A percentile compares a stretch with the other conserved stretches of the same genome.
Evolutionary conservation across 2,113 vertebrate genomes (phyloP).

Genomic region (Diphyllodes magnificus): DNA sequence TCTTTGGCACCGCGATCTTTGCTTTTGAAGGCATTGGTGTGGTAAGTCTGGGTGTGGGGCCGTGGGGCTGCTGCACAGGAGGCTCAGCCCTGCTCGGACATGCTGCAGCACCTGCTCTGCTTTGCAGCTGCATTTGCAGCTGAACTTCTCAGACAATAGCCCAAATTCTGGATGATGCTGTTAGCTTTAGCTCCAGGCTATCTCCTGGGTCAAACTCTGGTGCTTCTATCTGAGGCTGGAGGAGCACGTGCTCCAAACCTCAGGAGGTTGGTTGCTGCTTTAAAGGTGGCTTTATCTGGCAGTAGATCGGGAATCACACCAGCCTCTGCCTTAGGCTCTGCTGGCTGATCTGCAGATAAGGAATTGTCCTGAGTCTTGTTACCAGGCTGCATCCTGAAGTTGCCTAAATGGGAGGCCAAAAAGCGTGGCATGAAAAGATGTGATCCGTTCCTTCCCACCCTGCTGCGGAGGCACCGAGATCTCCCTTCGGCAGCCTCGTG

Average conservation of each 20-base stretch:
- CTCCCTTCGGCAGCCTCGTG: fast-evolving
- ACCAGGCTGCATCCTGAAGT: neutral
- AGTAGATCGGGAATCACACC: neutral
- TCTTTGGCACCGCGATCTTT: conserved; percentile 96
- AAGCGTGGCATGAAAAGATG: neutral
- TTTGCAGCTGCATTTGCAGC: neutral
- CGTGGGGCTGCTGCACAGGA: neutral
- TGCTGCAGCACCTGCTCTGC: neutral
- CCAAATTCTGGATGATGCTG: neutral
- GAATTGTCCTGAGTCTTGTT: neutral
- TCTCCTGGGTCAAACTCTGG: neutral
- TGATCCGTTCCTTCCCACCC: neutral
- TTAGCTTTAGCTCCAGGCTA: neutral
- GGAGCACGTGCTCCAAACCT: neutral
- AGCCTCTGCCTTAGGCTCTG: neutral
- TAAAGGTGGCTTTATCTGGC: neutral
- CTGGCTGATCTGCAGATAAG: neutral
- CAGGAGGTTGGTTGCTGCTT: neutral
- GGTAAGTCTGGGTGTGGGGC: conserved; percentile 71
- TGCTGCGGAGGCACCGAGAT: neutral
- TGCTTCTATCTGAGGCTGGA: neutral
- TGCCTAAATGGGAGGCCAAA: neutral
- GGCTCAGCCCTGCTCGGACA: neutral
- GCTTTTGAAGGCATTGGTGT: conserved; percentile 96
- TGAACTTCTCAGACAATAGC: neutral